phyloP scores from a whole-genome alignment of 1,140 invertebrate species.

The Scaptodrosophila lebanonensis region DNA sequence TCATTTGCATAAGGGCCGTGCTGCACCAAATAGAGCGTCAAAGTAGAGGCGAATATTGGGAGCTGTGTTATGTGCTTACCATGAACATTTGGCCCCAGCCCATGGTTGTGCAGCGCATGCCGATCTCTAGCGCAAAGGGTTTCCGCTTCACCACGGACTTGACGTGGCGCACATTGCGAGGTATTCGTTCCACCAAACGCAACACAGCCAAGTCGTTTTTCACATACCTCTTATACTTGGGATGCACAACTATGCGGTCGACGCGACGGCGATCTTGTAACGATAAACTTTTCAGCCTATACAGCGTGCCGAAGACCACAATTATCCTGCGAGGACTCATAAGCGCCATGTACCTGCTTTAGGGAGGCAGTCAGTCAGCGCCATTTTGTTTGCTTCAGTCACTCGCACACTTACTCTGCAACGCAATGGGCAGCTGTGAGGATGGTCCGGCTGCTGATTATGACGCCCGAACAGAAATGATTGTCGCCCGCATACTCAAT shows the following conservation, averaged over 20 bases:
- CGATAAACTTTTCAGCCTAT: not conserved
- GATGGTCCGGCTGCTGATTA: conserved; percentile 37
- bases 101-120: conserved; percentile 23
- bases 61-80: conserved; percentile 3
- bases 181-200: conserved; percentile 12
- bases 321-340: conserved; percentile 35
- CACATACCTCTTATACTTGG: conserved; percentile 24
- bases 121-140: fast-evolving
- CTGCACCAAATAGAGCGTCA: conserved; percentile 3
- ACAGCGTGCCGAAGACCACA: conserved; percentile 20
- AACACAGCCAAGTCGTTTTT: conserved; percentile 40
- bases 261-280: not conserved
- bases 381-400: not conserved
- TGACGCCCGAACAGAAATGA: conserved; percentile 51
- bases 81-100: conserved; percentile 53
- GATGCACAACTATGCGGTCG: conserved; percentile 33
- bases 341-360: conserved; percentile 35
- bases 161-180: conserved; percentile 9
- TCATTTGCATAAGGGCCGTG: conserved; percentile 49
- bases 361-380: not conserved
- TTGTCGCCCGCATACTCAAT: conserved; percentile 36
- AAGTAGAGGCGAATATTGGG: not conserved
- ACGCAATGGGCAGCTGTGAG: conserved; percentile 55
- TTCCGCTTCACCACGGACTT: conserved; percentile 11
- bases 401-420: conserved; percentile 38